Evolutionary conservation across 1,140 invertebrate genomes (phyloP).

Genomic region (Formica selysi): DNA sequence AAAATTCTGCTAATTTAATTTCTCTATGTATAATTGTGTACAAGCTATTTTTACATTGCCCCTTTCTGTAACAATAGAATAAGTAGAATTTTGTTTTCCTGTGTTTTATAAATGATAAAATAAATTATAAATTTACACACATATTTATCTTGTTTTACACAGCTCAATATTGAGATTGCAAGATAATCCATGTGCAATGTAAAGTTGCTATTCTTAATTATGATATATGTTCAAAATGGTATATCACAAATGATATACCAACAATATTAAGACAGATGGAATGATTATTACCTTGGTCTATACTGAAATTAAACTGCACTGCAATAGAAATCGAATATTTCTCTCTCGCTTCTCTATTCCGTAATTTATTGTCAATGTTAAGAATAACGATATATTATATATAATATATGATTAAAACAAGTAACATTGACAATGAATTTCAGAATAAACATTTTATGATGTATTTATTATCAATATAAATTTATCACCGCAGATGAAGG

Average conservation of each 20-base stretch:
- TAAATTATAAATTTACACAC: slow-evolving; percentile 47
- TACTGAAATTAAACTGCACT: slow-evolving; percentile 29
- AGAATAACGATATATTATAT: neutral
- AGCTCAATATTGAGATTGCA: neutral
- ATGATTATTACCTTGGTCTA: slow-evolving; percentile 21
- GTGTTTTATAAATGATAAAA: slow-evolving; percentile 14
- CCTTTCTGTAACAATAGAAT: neutral
- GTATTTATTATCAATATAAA: slow-evolving; percentile 23
- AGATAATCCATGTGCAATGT: neutral
- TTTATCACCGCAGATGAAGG: neutral
- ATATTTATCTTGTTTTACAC: neutral
- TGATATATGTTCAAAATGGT: neutral
- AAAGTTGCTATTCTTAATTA: neutral
- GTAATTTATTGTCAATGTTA: slow-evolving; percentile 42
- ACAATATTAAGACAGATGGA: slow-evolving; percentile 20
- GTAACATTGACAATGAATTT: slow-evolving; percentile 41
- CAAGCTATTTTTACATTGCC: slow-evolving; percentile 15
- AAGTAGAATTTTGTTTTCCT: neutral
- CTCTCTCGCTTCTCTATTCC: neutral
- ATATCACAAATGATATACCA: slow-evolving; percentile 32
- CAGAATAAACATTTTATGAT: slow-evolving; percentile 10
- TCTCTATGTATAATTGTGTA: neutral
- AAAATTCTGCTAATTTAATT: slow-evolving; percentile 20
- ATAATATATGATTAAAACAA: neutral
- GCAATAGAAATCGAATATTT: slow-evolving; percentile 5